Evolutionary conservation across 2,888 invertebrate species (phyloP).

Genomic region (Carabus problematicus): DNA sequence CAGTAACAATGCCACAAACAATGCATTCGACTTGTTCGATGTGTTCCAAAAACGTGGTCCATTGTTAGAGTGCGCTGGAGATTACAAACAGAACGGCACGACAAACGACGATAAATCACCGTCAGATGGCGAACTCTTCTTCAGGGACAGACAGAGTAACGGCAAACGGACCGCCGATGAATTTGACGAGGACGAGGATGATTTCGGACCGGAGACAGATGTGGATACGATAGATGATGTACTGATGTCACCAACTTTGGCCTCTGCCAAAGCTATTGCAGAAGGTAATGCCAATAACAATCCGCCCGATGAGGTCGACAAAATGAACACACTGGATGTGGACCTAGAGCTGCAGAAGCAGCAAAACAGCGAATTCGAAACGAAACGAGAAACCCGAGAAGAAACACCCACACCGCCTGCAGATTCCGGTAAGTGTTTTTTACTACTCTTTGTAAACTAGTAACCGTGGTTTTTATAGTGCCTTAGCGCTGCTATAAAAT

Average conservation of each 20-base stretch:
- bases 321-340: constrained; percentile 51
- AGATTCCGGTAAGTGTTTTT: constrained; percentile 61
- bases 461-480: background rate
- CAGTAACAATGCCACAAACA: constrained; percentile 54
- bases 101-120: constrained; percentile 43
- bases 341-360: constrained; percentile 52
- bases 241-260: constrained; percentile 53
- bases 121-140: constrained; percentile 46
- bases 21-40: constrained; percentile 28
- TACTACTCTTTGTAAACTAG: constrained; percentile 6
- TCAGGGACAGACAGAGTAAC: constrained; percentile 46
- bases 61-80: background rate
- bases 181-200: constrained; percentile 67
- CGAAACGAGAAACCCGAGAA: constrained; percentile 54
- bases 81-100: constrained; percentile 42
- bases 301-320: constrained; percentile 52
- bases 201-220: constrained; percentile 79
- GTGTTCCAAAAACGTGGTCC: constrained; percentile 25
- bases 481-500: background rate
- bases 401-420: constrained; percentile 69
- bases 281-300: constrained; percentile 49
- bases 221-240: constrained; percentile 72
- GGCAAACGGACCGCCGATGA: constrained; percentile 56
- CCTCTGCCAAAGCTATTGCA: constrained; percentile 51
- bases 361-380: constrained; percentile 51